Evolutionary conservation across 2,888 invertebrate species (phyloP), one percentile per base, ranked within the genome.

Genomic region (Epistrophella euchroma): DNA sequence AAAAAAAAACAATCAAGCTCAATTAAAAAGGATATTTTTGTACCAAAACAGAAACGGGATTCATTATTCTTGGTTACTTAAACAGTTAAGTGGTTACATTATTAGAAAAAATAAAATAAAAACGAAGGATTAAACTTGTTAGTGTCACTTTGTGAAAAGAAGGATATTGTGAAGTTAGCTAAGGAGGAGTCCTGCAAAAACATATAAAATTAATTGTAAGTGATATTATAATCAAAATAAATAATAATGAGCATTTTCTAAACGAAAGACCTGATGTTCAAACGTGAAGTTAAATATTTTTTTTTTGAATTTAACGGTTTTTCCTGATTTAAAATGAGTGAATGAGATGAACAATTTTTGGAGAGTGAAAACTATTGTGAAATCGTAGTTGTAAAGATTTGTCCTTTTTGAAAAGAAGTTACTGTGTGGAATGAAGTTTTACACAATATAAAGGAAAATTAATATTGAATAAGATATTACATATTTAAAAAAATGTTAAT

Each of bases 231-330:
- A 40, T n/a, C 56, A 32, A 66, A 43, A 58, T 15, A 35, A 28
- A 60, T 9, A 15, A 2, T 13, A 11, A 19, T 40, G 0, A n/a
- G 17, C 28, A 28, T 28, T 28, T 56, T 4, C 11, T 5, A 76
- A 47, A 71, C 50, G n/a, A 77, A 82, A 78, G 82, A 86, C 37
- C 82, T 82, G 77, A 13, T 6, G 25, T 55, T 15, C 86, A 52
- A 86, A 82, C 86, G 43, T 15, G 28, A 47, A 25, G 22, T n/a
- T 35, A 22, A 47, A 11, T 40, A 6, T 2, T 10, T 25, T 22
- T 10, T 25, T 22, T 72, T 79, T 80, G n/a, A 81, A 86, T 82
- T 40, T 82, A 82, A 86, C 77, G 86, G 77, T 71, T 81, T 56
- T 81, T 62, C 11, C 1, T 25, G 10, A 62, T 22, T 35, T 58